Evolutionary conservation across 2,888 invertebrate genomes (phyloP), one percentile per base, ranked within the genome.

Genomic region (Dascillus cervinus): DNA sequence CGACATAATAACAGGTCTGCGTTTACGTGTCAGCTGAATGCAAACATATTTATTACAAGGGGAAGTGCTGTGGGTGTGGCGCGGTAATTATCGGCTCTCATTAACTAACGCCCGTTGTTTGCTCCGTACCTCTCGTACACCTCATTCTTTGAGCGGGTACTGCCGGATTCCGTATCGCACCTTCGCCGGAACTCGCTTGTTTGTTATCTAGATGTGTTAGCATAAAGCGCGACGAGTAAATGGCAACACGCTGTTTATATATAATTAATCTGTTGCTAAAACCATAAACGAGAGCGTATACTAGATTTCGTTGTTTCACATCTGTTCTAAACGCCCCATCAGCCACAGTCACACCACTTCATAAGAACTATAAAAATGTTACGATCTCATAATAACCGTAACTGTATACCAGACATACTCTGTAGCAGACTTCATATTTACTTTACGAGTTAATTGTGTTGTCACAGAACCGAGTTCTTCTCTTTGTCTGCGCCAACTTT

Each of bases 381-480:
- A 62, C 59, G 62, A 60, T 55, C 59, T 42, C 51, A 56, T 55
- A 60, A 61, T 56, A 58, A 56, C 59, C 60, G 60, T 62, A 60
- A 60, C 61, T 55, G 55, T 53, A 57, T 53, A 58, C 55, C 55
- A 59, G 57, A 57, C 60, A 58, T 57, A 57, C 54, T 55, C 58
- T 53, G 55, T 55, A 53, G 53, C 55, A 55, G 55, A 56, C 56
- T 58, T 56, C 55, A 54, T 53, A 55, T 56, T 52, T 56, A 49
- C 54, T 59, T 59, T 59, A 58, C 54, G 56, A 55, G 53, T 58
- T 62, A 62, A 62, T 60, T 61, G 60, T 61, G 57, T 56, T 58
- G 60, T 60, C 60, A 60, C 56, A 62, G n/a, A n/a, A n/a, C n/a
- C n/a, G n/a, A n/a, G n/a, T n/a, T n/a, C n/a, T n/a, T n/a, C n/a